A percentile compares a stretch with the other conserved stretches of the same genome.
These are phyloP conservation scores for Canis aureus DNA, from an alignment of 2,113 vertebrate species.

Conservation along the genomic window DNA sequence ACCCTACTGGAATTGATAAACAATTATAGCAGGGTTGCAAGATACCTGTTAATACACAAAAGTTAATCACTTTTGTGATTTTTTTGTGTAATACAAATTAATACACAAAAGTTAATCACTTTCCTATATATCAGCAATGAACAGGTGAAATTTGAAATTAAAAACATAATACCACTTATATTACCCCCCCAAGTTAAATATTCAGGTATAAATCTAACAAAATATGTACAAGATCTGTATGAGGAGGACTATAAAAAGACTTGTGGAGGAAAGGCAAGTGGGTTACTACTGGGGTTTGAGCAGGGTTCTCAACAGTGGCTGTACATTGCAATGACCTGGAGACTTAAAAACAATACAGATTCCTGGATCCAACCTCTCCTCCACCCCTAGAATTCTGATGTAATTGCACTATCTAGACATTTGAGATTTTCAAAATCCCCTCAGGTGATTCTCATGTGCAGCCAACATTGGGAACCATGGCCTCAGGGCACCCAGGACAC, in stretches of 20 bases:
- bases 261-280: not conserved
- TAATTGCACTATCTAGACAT: not conserved
- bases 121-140: not conserved
- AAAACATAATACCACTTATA: not conserved
- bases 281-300: not conserved
- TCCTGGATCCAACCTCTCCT: no score
- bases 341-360: not conserved
- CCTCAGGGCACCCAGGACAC: not conserved
- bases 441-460: not conserved
- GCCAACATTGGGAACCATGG: not conserved
- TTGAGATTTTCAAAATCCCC: not conserved
- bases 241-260: not conserved
- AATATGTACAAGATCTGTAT: not conserved
- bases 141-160: not conserved
- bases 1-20: not conserved
- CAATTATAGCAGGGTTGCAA: not conserved
- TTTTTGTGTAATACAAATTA: not conserved
- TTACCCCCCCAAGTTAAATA: not conserved
- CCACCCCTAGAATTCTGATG: no score
- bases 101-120: not conserved
- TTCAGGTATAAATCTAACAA: not conserved
- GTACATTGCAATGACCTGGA: not conserved
- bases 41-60: not conserved
- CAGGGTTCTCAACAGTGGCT: not conserved
- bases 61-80: not conserved